Conservation (phyloP, 2,888 invertebrate species). For the Hyposoter didymator region DNA sequence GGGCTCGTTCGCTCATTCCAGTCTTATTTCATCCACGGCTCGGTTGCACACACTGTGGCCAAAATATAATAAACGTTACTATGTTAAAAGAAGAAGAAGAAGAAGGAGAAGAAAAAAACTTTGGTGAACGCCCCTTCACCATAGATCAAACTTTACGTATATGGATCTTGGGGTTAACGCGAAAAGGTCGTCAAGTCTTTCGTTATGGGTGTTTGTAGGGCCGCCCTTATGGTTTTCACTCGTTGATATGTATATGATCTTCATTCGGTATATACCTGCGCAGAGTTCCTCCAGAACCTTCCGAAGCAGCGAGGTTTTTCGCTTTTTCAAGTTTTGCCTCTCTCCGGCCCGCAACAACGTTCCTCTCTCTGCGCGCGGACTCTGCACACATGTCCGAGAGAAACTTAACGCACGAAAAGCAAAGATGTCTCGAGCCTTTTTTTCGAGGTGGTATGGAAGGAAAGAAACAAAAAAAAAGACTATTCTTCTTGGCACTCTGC, state of each 20-base stretch:
- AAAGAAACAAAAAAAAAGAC: conserved; percentile 49
- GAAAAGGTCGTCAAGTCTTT: conserved; percentile 18
- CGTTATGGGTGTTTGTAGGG: conserved; percentile 33
- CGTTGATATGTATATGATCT: neutral
- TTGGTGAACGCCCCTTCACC: conserved; percentile 78
- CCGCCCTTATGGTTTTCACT: conserved; percentile 47
- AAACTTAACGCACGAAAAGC: conserved; percentile 40
- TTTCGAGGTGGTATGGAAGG: conserved; percentile 14
- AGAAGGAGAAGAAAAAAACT: conserved; percentile 62
- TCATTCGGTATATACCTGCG: conserved; percentile 67
- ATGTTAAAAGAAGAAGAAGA: conserved; percentile 73
- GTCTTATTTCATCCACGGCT: conserved; percentile 42
- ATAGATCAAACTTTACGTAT: conserved; percentile 76
- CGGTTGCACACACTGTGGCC: conserved; percentile 72
- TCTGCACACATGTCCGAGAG: neutral
- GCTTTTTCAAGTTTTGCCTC: conserved; percentile 25
- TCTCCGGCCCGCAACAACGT: conserved; percentile 12
- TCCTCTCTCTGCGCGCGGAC: conserved; percentile 35
- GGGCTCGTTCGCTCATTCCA: neutral
- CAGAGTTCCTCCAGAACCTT: conserved; percentile 65
- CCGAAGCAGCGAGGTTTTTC: conserved; percentile 54
- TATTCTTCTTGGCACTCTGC: conserved; percentile 66
- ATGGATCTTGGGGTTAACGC: conserved; percentile 1
- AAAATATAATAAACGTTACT: conserved; percentile 81
- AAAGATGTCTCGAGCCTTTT: conserved; percentile 29